Evolutionary conservation across 2,888 invertebrate species (phyloP), one percentile per base, ranked within the genome.

Genomic region (Papilio protenor): DNA sequence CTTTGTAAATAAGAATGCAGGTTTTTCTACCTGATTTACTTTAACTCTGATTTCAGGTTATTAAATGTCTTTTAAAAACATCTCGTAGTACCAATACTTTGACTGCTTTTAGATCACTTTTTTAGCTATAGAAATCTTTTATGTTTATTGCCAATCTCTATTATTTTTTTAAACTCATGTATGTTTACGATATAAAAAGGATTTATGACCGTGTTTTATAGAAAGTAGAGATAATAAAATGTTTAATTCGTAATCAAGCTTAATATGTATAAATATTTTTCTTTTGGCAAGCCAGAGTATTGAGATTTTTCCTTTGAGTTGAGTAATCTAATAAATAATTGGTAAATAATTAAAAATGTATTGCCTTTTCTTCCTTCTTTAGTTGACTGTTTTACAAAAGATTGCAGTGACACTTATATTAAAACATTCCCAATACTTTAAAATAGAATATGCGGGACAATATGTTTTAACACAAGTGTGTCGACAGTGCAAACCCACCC

Each of bases 161-260:
- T 64, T 18, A 64, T 64, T 33, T 33, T 64, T 64, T 64, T 18
- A 10, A 64, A 64, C 10, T 0, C 18, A 1, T 64, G 18, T 23
- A 61, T 64, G 64, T 64, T 64, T 33, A 64, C 18, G 33, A 18
- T 40, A 64, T 33, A 64, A 64, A 61, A 64, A 64, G 23, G 14
- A 59, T 59, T 59, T 64, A 64, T 40, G 18, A 18, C 18, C 18
- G 64, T 64, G 33, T 33, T 61, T 14, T 14, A 40, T 33, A 61
- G 61, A 27, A 27, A 4, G 27, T 27, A 16, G 27, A 61, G 16
- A 61, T 61, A 16, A 33, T 64, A 64, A 64, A 16, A 27, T 23
- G 1, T 61, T 61, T 2, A 64, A 64, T 64, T 64, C 12, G 23
- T 23, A 59, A 59, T 33, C 16, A 11, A 14, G 23, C 16, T 27